Percentiles rank a stretch among this genome's conserved stretches.
Conservation (phyloP, 2,888 invertebrate species). For the Sinodicranocentrus sp. region DNA sequence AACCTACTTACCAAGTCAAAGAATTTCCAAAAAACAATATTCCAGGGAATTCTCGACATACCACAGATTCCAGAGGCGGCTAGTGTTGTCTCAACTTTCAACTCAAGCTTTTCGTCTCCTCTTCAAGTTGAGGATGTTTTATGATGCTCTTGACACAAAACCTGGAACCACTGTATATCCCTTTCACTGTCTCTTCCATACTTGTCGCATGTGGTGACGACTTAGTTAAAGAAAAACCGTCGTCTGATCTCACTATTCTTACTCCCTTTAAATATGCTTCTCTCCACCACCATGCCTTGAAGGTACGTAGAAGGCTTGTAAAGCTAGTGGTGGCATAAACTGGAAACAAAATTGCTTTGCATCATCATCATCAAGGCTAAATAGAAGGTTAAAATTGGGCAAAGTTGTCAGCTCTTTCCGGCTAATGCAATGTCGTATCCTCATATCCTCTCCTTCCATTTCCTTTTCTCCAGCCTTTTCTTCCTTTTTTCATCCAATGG, state of each 20-base stretch:
- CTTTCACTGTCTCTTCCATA: no score
- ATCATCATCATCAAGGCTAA: slow-evolving; percentile 40
- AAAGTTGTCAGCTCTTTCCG: slow-evolving; percentile 52
- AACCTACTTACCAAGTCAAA: no score
- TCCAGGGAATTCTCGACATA: no score
- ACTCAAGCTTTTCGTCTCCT: no score
- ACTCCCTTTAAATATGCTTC: slow-evolving; percentile 22
- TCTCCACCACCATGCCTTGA: slow-evolving; percentile 8
- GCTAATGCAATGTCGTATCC: slow-evolving; percentile 61
- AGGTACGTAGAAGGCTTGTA: slow-evolving; percentile 50
- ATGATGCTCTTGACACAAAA: no score
- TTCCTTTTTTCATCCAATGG: neutral
- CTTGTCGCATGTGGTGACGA: neutral
- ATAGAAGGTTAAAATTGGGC: slow-evolving; percentile 20
- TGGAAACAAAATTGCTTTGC: slow-evolving; percentile 53
- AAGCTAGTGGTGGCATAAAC: slow-evolving; percentile 34
- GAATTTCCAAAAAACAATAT: no score
- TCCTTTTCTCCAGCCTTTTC: slow-evolving; percentile 38
- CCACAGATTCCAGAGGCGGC: no score
- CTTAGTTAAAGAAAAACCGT: neutral
- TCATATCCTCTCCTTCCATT: slow-evolving; percentile 42
- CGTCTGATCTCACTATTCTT: neutral
- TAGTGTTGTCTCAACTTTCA: no score
- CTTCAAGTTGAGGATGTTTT: neutral
- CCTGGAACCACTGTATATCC: no score